phyloP scores from a whole-genome alignment of 2,797 vertebrate species.

The Gorsachius magnificus region DNA sequence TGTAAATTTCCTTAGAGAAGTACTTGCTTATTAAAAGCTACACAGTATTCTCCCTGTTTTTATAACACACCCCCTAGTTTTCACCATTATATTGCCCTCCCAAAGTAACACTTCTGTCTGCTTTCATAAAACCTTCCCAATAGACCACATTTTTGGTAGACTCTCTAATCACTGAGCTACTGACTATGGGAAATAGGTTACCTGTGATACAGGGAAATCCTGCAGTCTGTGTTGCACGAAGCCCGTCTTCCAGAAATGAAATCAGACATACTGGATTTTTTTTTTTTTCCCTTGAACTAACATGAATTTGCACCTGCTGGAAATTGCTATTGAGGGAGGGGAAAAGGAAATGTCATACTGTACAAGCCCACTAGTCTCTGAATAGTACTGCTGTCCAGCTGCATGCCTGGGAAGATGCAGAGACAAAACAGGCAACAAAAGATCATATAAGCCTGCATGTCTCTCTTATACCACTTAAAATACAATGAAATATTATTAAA shows the following conservation, averaged over 20 bases:
- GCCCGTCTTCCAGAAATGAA: background rate
- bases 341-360: background rate
- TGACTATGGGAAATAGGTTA: background rate
- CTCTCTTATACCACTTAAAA: background rate
- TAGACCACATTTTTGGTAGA: background rate
- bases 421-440: background rate
- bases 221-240: background rate
- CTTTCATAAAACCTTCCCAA: background rate
- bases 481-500: conserved; percentile 5
- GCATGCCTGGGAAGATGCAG: background rate
- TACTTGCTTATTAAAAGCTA: background rate
- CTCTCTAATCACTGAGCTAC: background rate
- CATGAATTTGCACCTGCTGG: background rate
- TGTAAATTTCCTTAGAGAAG: background rate
- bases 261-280: background rate
- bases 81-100: background rate
- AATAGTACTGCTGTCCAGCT: background rate
- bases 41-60: background rate
- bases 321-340: background rate
- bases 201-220: background rate
- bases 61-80: background rate
- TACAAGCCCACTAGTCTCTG: background rate
- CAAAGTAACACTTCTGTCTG: background rate
- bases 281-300: background rate
- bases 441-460: background rate